Base-by-base conservation (phyloP, 2,113 vertebrate species). In the Tragelaphus scriptus region DNA sequence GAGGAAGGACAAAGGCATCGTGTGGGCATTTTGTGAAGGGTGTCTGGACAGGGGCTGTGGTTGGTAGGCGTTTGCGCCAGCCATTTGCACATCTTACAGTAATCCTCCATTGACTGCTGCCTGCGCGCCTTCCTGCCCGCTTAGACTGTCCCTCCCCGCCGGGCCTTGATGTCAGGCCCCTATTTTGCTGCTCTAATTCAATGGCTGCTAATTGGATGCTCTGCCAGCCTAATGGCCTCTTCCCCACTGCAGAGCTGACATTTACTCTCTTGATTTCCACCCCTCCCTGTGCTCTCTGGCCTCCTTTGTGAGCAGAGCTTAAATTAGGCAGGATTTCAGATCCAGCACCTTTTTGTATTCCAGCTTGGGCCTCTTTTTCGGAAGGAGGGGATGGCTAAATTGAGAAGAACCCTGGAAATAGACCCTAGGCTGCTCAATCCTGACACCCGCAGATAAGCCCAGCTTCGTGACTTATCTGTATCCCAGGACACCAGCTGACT, bases 231-330 rank as follows among this genome's bases (percentile, higher is more conserved):
- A 97, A 97, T 94, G 97, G 97, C 81, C 92, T 95, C 81, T 88
- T 59, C 96, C 91, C 95, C 89, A 94, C 92, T 51, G 77, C 93
- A 94, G 40, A 82, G 68, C 82, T 98, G 96, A 95, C 98, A 97
- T 98, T 97, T 97, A 95, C 97, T 97, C 91, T 96, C 59, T 95
- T 89, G 94, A 97, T 98, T 96, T 97, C 92, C 53, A 91, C 58
- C 92, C 95, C 93, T 96, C 95, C 95, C 85, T 85, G 85, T 63
- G 77, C 75, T 94, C 93, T 75, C 96, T 51, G 91, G 89, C 91
- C 85, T 97, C 87, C 91, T 98, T 96, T 97, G 92, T 98, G 96
- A 97, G 56, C 68, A 88, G 92, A 96, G 92, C 84, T 98, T 97
- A 95, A 97, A 96, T 97, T 63, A 95, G 89, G 87, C 93, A 94